Evolutionary conservation across 2,113 vertebrate species (phyloP).

Genomic region (Charina bottae): DNA sequence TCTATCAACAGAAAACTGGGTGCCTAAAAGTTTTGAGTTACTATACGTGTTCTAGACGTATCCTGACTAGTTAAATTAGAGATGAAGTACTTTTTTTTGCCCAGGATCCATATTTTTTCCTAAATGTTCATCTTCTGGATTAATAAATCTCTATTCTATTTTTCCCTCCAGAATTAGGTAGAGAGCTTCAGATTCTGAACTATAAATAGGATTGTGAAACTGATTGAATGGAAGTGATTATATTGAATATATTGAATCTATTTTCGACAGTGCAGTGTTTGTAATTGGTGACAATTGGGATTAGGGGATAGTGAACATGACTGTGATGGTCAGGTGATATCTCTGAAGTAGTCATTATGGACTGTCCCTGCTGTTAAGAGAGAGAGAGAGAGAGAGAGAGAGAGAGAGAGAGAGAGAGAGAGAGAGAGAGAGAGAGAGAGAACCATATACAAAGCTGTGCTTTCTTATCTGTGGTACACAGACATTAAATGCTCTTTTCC

Average conservation of each 20-base stretch:
- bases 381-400: too few species aligned
- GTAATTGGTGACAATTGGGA: neutral
- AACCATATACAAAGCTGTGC: neutral
- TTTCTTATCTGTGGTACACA: neutral
- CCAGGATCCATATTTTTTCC: neutral
- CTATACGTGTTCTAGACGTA: neutral
- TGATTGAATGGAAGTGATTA: neutral
- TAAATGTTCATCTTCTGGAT: neutral
- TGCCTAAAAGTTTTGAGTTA: neutral
- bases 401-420: too few species aligned
- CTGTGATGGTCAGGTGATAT: neutral
- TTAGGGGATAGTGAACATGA: neutral
- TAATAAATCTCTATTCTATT: neutral
- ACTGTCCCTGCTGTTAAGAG: neutral
- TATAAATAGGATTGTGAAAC: neutral
- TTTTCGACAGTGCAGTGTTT: neutral
- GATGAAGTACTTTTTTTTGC: neutral
- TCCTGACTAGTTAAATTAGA: neutral
- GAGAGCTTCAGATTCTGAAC: neutral
- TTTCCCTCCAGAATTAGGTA: neutral
- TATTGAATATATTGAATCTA: neutral
- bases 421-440: too few species aligned
- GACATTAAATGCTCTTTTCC: neutral
- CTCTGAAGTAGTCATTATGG: neutral
- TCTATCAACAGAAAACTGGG: neutral